phyloP scores from a whole-genome alignment of 2,797 vertebrate genomes.

The Cossypha dichroa region DNA sequence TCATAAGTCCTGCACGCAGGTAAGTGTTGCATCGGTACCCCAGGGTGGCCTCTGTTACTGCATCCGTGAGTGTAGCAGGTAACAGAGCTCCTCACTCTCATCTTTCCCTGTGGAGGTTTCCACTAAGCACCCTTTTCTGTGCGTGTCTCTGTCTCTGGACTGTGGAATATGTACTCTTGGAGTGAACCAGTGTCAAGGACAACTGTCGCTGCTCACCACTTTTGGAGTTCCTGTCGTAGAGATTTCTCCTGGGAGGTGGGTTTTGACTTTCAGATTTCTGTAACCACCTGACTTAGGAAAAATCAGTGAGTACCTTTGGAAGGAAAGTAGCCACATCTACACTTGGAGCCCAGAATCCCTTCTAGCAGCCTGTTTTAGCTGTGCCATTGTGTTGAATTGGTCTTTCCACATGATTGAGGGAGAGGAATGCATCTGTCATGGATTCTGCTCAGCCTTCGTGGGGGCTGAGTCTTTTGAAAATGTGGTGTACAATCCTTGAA shows the following conservation, averaged over 20 bases:
- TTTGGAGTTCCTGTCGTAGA: not conserved
- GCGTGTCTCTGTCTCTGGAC: not conserved
- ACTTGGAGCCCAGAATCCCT: not conserved
- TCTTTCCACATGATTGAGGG: not conserved
- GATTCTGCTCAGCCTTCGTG: not conserved
- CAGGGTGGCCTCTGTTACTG: not conserved
- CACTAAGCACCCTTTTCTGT: not conserved
- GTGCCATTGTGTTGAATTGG: not conserved
- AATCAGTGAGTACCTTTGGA: not conserved
- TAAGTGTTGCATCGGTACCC: not conserved
- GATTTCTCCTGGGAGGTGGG: not conserved
- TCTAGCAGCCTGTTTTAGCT: not conserved
- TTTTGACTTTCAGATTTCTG: not conserved
- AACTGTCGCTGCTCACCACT: not conserved
- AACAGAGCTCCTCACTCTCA: accelerated
- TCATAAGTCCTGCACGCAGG: not conserved
- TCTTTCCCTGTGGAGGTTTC: not conserved
- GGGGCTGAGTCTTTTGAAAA: not conserved
- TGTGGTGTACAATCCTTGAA: not conserved
- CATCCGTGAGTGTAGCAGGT: not conserved
- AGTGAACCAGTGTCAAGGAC: not conserved
- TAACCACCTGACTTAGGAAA: not conserved
- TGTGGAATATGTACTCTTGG: not conserved
- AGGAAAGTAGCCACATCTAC: not conserved
- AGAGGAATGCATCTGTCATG: not conserved